Conservation (phyloP, 2,113 vertebrate species). For the Menidia beryllina region DNA sequence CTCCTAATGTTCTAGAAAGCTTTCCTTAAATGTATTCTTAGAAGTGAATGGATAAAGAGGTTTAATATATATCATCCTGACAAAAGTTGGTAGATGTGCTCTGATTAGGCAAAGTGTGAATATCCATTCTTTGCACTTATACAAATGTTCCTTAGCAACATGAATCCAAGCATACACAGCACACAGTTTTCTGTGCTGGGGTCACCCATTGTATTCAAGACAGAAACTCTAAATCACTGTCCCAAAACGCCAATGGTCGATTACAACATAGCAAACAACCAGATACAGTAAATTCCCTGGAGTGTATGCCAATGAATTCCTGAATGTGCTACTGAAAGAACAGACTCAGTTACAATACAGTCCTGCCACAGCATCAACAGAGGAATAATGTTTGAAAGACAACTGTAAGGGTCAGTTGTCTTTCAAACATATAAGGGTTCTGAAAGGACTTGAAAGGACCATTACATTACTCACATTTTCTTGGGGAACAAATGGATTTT, state of each 20-base stretch:
- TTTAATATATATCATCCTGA: conserved; percentile 40
- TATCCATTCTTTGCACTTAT: conserved; percentile 54
- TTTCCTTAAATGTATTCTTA: conserved; percentile 2
- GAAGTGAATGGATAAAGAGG: background rate
- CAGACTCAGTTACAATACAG: conserved; percentile 19
- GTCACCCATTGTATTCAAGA: conserved; percentile 39
- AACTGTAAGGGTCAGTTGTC: no score
- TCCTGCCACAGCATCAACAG: background rate
- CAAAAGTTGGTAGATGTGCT: conserved; percentile 60
- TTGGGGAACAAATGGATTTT: no score
- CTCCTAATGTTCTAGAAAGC: background rate
- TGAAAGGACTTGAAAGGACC: no score
- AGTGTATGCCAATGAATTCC: conserved; percentile 46
- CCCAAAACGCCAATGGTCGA: conserved; percentile 1
- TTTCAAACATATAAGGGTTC: no score
- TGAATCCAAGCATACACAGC: conserved; percentile 42
- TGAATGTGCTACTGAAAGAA: conserved; percentile 7
- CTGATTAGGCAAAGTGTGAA: conserved; percentile 49
- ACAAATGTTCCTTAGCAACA: conserved; percentile 61
- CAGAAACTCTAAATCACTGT: conserved; percentile 61
- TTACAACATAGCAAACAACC: conserved; percentile 42
- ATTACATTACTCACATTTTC: no score
- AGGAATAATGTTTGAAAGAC: background rate
- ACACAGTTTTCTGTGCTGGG: conserved; percentile 38
- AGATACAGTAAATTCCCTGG: conserved; percentile 37